A percentile compares a stretch with the other conserved stretches of the same genome.
These are phyloP conservation scores for Dryadula phaetusa DNA, from an alignment of 2,888 invertebrate species.

Conservation along the genomic window DNA sequence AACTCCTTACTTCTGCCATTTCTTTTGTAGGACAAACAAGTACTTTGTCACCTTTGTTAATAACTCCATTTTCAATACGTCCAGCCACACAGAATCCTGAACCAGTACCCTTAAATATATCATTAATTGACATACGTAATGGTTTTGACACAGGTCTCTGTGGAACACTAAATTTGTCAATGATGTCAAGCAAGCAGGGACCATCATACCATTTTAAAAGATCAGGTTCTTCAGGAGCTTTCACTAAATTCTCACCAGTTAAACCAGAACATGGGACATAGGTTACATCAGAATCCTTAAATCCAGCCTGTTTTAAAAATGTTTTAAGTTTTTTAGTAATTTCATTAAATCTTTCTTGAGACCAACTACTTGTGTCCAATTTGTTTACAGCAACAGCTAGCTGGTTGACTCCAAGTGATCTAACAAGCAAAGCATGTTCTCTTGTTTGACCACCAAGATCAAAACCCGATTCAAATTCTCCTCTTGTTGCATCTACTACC, in stretches of 20 bases:
- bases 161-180: conserved; percentile 94
- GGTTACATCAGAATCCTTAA: conserved; percentile 92
- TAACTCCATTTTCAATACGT: conserved; percentile 94
- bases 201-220: conserved; percentile 92
- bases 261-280: conserved; percentile 98
- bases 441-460: conserved; percentile 98
- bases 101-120: conserved; percentile 96
- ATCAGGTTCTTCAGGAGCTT: conserved; percentile 86
- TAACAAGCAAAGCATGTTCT: conserved; percentile 97
- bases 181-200: conserved; percentile 92
- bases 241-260: conserved; percentile 96
- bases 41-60: conserved; percentile 94
- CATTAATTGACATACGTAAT: conserved; percentile 95
- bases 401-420: conserved; percentile 95
- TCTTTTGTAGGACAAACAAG: conserved; percentile 94
- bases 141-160: conserved; percentile 94
- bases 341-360: conserved; percentile 94
- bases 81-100: conserved; percentile 96
- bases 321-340: conserved; percentile 91
- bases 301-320: conserved; percentile 96
- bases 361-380: conserved; percentile 98
- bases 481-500: conserved; percentile 97
- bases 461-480: conserved; percentile 99
- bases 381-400: conserved; percentile 98
- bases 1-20: conserved; percentile 91